Conservation (phyloP, 2,797 vertebrate species). For the Periparus ater region DNA sequence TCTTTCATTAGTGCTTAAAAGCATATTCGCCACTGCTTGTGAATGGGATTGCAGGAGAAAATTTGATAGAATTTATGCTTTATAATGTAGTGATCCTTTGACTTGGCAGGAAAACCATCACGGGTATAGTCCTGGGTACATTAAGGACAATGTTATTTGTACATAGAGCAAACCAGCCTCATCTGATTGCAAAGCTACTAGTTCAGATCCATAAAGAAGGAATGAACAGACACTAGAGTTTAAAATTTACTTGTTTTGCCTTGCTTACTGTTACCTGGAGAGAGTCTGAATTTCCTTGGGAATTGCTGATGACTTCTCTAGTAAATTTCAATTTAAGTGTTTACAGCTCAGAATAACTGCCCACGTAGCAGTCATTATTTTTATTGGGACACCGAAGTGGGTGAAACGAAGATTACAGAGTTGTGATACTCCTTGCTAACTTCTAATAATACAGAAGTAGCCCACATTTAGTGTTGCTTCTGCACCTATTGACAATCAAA, state of each 20-base stretch:
- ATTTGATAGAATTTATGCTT: background rate
- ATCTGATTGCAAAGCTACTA: background rate
- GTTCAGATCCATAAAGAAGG: background rate
- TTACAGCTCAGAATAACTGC: background rate
- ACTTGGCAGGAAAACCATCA: background rate
- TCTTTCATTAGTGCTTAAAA: background rate
- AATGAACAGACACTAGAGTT: background rate
- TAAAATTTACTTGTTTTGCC: background rate
- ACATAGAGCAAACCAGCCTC: background rate
- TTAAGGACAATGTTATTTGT: background rate
- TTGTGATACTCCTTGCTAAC: background rate
- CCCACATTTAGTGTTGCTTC: background rate
- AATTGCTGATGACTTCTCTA: background rate
- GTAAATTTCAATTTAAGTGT: background rate
- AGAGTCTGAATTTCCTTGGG: background rate
- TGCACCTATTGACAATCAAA: background rate
- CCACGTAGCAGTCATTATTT: background rate
- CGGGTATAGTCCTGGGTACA: background rate
- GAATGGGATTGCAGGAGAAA: background rate
- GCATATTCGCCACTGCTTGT: background rate
- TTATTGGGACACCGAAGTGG: background rate
- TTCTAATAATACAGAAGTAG: background rate
- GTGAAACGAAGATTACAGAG: background rate
- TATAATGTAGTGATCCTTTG: background rate
- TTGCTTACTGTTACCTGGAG: background rate